phyloP scores from a whole-genome alignment of 2,113 vertebrate species.

The Polyodon spathula region DNA sequence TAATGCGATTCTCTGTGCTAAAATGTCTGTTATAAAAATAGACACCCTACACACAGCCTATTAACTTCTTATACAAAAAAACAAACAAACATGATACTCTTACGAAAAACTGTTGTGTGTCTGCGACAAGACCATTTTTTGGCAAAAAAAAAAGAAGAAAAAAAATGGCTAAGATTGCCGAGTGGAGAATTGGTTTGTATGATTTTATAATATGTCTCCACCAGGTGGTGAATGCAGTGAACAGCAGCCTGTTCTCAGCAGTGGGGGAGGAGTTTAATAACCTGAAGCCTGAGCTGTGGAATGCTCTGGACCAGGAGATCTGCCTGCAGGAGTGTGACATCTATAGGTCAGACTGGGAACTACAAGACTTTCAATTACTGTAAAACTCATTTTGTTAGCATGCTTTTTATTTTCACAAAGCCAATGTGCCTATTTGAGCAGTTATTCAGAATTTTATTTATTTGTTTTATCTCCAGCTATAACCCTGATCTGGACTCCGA shows the following conservation, averaged over 20 bases:
- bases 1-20: too few species aligned
- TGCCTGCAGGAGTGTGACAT: conserved; percentile 84
- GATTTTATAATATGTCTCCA: not conserved
- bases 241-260: conserved; percentile 84
- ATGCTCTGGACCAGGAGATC: conserved; percentile 86
- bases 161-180: too few species aligned
- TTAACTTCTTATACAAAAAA: not conserved
- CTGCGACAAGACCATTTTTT: too few species aligned
- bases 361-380: not conserved
- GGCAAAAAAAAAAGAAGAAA: too few species aligned
- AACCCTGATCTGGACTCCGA: conserved; percentile 23
- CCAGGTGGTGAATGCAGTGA: conserved; percentile 84
- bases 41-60: not conserved
- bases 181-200: too few species aligned
- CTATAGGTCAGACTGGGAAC: conserved; percentile 67
- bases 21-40: too few species aligned
- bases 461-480: conserved; percentile 16
- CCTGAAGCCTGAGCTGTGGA: conserved; percentile 79
- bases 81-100: too few species aligned
- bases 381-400: too few species aligned
- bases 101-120: too few species aligned
- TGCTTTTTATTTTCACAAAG: too few species aligned
- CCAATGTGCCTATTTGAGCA: too few species aligned
- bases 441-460: not conserved
- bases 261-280: conserved; percentile 83